These are phyloP conservation scores for Hirtodrosophila alboralis DNA, from an alignment of 2,888 invertebrate genomes.

Conservation along the genomic window DNA sequence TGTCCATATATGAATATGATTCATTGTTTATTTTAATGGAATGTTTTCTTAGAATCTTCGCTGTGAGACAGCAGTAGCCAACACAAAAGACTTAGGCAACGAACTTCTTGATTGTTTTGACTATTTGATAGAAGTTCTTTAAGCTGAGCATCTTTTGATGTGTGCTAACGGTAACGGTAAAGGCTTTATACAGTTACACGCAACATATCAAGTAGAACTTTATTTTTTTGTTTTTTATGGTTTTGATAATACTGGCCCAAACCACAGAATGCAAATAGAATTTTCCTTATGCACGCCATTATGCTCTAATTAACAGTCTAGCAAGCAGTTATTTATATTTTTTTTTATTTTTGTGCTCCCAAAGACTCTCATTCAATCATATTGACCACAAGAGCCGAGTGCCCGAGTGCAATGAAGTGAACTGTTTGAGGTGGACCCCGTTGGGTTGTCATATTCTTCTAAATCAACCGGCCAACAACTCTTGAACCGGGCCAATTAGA, in stretches of 20 bases:
- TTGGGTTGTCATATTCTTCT: slow-evolving; percentile 47
- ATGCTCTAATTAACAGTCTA: slow-evolving; percentile 67
- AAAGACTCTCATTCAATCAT: slow-evolving; percentile 22
- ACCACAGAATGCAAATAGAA: slow-evolving; percentile 57
- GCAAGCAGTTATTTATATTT: slow-evolving; percentile 22
- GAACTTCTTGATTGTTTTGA: slow-evolving; percentile 60
- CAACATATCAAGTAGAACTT: slow-evolving; percentile 35
- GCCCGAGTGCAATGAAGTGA: slow-evolving; percentile 58
- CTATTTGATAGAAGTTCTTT: slow-evolving; percentile 57
- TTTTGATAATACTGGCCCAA: slow-evolving; percentile 17
- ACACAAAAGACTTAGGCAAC: slow-evolving; percentile 74
- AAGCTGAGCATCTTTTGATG: slow-evolving; percentile 22
- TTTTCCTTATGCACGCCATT: slow-evolving; percentile 35
- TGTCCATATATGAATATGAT: slow-evolving; percentile 52
- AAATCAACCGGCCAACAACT: slow-evolving; percentile 15
- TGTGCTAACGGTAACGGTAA: slow-evolving; percentile 51
- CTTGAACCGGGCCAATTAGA: slow-evolving; percentile 67
- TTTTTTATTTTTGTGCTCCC: not conserved
- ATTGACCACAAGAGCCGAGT: slow-evolving; percentile 57
- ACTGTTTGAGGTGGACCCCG: slow-evolving; percentile 27
- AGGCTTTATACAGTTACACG: slow-evolving; percentile 48
- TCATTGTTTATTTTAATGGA: slow-evolving; percentile 44
- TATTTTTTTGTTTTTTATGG: slow-evolving; percentile 11
- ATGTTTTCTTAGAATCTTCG: slow-evolving; percentile 47
- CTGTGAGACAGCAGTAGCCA: slow-evolving; percentile 22